Percentiles rank a stretch among this genome's conserved stretches.
These are phyloP conservation scores for Tenrec ecaudatus DNA, from an alignment of 2,113 vertebrate species.

Conservation along the genomic window DNA sequence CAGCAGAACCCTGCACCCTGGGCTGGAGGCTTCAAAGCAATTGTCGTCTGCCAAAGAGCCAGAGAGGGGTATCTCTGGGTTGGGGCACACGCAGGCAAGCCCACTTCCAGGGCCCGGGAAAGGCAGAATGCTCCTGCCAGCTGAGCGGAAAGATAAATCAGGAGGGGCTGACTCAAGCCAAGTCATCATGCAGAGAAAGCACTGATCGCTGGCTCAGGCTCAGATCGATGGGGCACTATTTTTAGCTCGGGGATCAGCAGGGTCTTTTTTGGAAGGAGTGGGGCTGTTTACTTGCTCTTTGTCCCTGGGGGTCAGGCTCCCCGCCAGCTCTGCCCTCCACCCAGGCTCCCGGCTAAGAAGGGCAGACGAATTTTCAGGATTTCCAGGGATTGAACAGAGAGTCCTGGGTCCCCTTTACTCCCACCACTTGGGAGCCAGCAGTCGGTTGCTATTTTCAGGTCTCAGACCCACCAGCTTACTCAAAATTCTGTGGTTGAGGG, in stretches of 20 bases:
- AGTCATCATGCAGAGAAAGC: constrained; percentile 72
- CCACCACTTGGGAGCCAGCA: background rate
- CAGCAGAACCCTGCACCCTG: background rate
- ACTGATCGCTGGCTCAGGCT: constrained; percentile 35
- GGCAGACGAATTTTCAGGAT: background rate
- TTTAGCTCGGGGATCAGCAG: constrained; percentile 65
- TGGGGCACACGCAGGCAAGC: background rate
- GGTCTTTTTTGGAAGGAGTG: constrained; percentile 33
- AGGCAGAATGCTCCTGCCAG: constrained; percentile 1
- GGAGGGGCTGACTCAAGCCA: constrained; percentile 76
- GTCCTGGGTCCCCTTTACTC: background rate
- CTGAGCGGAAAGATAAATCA: constrained; percentile 71
- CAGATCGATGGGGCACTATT: constrained; percentile 56
- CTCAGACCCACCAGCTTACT: background rate
- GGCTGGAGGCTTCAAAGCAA: constrained; percentile 53
- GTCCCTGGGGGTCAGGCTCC: background rate
- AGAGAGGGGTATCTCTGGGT: background rate
- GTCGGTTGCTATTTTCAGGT: too few relatives aligned
- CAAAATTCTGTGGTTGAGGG: background rate
- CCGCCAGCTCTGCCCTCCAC: background rate
- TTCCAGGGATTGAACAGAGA: background rate
- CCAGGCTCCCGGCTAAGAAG: background rate
- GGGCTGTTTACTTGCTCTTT: constrained; percentile 39
- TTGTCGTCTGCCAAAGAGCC: background rate
- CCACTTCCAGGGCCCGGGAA: constrained; percentile 46